A percentile compares a stretch with the other conserved stretches of the same genome.
Conservation (phyloP, 2,888 invertebrate species). For the Apeira syringaria region DNA sequence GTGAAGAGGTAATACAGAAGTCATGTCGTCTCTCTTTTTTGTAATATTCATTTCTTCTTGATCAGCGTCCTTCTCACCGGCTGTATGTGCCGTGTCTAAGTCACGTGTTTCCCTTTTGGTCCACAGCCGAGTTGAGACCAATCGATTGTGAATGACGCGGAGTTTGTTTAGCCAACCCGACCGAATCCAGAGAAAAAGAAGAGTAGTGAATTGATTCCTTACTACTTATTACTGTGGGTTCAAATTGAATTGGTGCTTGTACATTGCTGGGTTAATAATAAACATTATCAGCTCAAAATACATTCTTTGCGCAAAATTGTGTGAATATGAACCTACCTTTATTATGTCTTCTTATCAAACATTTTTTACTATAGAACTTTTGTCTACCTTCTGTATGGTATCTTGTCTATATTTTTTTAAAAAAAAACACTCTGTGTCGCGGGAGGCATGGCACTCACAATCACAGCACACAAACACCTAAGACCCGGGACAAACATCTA, state of each 20-base stretch:
- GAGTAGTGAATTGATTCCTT: slow-evolving; percentile 72
- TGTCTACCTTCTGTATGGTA: too few species aligned
- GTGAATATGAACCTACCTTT: too few species aligned
- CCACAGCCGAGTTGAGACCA: slow-evolving; percentile 48
- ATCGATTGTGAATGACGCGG: slow-evolving; percentile 68
- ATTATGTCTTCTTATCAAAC: too few species aligned
- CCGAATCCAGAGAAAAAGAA: slow-evolving; percentile 72
- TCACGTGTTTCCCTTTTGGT: slow-evolving; percentile 28
- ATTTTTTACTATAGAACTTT: too few species aligned
- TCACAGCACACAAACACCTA: too few species aligned
- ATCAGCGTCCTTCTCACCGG: slow-evolving; percentile 17
- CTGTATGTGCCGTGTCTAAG: slow-evolving; percentile 10
- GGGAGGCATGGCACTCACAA: too few species aligned
- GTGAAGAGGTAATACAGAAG: too few species aligned
- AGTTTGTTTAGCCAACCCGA: slow-evolving; percentile 75
- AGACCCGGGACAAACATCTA: too few species aligned
- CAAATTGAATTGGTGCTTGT: slow-evolving; percentile 7
- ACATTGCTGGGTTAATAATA: slow-evolving; percentile 37
- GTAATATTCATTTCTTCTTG: background rate
- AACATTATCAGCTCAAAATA: too few species aligned
- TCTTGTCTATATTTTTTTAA: too few species aligned
- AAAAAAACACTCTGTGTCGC: too few species aligned
- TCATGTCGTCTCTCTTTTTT: background rate
- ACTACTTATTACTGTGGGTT: slow-evolving; percentile 21
- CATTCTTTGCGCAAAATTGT: too few species aligned